Base-by-base conservation (phyloP, 2,888 invertebrate genomes). In the Lacanobia oleracea region DNA sequence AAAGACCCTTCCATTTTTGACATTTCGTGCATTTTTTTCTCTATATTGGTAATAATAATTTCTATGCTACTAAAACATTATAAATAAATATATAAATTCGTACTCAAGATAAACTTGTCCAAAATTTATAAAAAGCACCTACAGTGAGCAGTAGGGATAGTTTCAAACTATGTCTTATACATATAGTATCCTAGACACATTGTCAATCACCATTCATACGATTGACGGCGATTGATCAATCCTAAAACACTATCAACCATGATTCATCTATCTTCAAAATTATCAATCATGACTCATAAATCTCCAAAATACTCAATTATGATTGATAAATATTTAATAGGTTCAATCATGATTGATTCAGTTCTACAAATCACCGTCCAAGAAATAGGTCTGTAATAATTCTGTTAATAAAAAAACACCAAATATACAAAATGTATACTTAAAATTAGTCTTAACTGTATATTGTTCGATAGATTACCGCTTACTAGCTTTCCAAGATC, bases 391-490 rank as follows among this genome's bases (percentile, higher is more conserved):
- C 37, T 43, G 63, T 57, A 43, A 65, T 59, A 45, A 64, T 67
- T 79, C 67, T 79, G 79, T 77, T 72, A 79, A 80, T 72, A 72
- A 68, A 67, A 27, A 82, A 73, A 74, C 75, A 87, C 81, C 81
- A 87, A 88, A 88, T 90, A 90, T 88, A 89, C 88, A 89, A 86
- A 88, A 87, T 73, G 83, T 87, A 84, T 80, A 79, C 85, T 84
- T 88, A 88, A 71, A 77, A 75, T 79, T 86, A 88, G 61, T 69
- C 79, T 81, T 85, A 86, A 76, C 40, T 67, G 67, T 85, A 76
- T 74, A 73, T 77, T 80, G 82, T 85, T 81, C 86, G 71, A 75
- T 77, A 73, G 65, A 67, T 51, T 43, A 54, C 37, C 68, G 53
- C 68, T 70, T 54, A n/a, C 12, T 40, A 27, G 21, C 51, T 37